Percentiles rank a stretch among this genome's conserved stretches.
Conservation (phyloP, 2,888 invertebrate genomes). For the Orchestes rusci region DNA sequence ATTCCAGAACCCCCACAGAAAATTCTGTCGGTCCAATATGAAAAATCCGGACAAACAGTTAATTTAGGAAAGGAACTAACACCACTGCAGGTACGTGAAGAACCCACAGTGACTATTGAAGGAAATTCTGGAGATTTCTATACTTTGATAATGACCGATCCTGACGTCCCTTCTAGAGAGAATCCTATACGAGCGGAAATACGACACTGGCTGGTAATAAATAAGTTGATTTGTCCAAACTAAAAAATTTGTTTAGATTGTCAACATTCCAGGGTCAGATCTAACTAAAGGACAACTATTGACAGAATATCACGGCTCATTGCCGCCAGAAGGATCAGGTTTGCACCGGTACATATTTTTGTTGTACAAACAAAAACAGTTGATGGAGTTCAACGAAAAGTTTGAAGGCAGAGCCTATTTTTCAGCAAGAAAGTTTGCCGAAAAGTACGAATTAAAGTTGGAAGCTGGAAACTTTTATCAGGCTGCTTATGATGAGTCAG, state of each 20-base stretch:
- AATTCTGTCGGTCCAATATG: conserved; percentile 48
- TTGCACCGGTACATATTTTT: conserved; percentile 69
- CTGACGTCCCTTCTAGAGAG: conserved; percentile 65
- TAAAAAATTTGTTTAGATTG: conserved; percentile 45
- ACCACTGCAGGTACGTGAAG: conserved; percentile 53
- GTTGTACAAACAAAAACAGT: conserved; percentile 41
- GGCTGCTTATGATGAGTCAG: conserved; percentile 56
- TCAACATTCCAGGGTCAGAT: conserved; percentile 71
- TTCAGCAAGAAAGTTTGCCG: conserved; percentile 49
- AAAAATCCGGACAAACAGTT: conserved; percentile 44
- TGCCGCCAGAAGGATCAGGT: conserved; percentile 65
- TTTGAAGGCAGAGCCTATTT: conserved; percentile 35
- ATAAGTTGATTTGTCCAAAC: not conserved
- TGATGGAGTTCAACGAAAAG: conserved; percentile 35
- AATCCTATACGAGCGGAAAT: conserved; percentile 64
- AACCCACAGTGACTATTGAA: not conserved
- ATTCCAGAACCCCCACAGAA: conserved; percentile 52
- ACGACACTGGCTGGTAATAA: conserved; percentile 65
- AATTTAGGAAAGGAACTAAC: conserved; percentile 61
- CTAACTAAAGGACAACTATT: conserved; percentile 65
- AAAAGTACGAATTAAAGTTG: conserved; percentile 51
- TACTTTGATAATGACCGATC: conserved; percentile 57
- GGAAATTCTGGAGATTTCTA: conserved; percentile 53
- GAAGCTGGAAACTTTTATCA: conserved; percentile 58
- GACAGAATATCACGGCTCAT: conserved; percentile 74